Evolutionary conservation across 2,797 vertebrate genomes (phyloP), one percentile per base, ranked within the genome.

Genomic region (Tenualosa ilisha): DNA sequence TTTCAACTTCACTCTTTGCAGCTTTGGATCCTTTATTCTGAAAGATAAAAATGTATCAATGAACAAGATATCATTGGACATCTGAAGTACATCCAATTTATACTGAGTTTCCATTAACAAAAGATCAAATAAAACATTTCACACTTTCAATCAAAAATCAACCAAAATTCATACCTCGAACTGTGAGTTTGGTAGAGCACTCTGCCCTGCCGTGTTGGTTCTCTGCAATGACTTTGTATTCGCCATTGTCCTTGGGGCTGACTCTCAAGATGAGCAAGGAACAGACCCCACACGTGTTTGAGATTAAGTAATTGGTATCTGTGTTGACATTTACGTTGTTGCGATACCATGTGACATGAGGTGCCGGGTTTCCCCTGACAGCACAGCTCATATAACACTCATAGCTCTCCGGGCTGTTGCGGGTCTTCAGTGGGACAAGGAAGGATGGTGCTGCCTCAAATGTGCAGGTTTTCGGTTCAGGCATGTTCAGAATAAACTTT

Each of bases 311-410:
- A n/a, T 92, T 89, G 0, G 93, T 90, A 88, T 96, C 94, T 12
- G 91, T 93, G 87, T 95, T 96, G 85, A 98, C 92, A 91, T 96
- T 97, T 84, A 95, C 85, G 49, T 88, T 93, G 51, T 97, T 93
- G 88, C 92, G 96, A 92, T 96, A 97, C 97, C 97, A 98, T 6
- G 94, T 97, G 85, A 98, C 81, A 0, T 90, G 89, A 0, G 97
- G 97, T 1, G 20, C 83, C 0, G 97, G 97, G 4, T 94, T 88
- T 85, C 97, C 97, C 0, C 89, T 95, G 75, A 97, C 96, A 0
- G 97, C 97, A 1, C 97, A 98, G 88, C 92, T 98, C 97, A 98
- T 98, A 85, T 88, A 94, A 84, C 97, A 97, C 88, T 97, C 96
- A 0, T 95, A 97, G 84, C 95, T 96, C 0, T 91, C 91, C 0